Evolutionary conservation across 1,140 invertebrate species (phyloP).

Genomic region (Chionoecetes opilio): DNA sequence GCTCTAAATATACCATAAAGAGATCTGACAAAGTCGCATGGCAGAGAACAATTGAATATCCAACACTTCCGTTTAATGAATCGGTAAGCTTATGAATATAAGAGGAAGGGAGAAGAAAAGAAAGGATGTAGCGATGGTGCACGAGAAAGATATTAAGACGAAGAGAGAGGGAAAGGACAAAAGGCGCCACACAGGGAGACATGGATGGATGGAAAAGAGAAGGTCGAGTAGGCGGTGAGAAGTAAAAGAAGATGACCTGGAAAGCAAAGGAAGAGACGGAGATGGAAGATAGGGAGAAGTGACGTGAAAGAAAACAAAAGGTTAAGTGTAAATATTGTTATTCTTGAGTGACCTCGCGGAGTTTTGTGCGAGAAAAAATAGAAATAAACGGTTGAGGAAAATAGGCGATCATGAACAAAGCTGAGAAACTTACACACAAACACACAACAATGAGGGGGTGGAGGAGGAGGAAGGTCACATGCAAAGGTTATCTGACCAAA

Average conservation of each 20-base stretch:
- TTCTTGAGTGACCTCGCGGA: background rate
- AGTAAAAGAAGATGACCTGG: background rate
- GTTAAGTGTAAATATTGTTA: background rate
- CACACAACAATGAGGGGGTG: background rate
- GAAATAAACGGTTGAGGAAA: background rate
- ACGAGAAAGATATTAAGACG: background rate
- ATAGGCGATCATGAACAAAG: background rate
- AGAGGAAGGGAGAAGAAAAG: too few relatives aligned
- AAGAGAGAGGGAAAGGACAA: background rate
- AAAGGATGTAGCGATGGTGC: too few relatives aligned
- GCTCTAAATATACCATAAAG: too few relatives aligned
- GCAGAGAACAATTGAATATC: too few relatives aligned
- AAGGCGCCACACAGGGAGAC: background rate
- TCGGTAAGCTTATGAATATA: too few relatives aligned
- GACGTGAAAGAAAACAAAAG: background rate
- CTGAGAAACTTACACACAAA: background rate
- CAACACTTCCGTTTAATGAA: too few relatives aligned
- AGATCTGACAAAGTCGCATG: too few relatives aligned
- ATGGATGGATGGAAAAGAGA: background rate
- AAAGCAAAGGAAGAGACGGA: background rate
- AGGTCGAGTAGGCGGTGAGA: background rate
- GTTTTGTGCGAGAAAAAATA: background rate
- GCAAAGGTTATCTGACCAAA: conserved; percentile 29
- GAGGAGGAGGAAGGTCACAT: conserved; percentile 7
- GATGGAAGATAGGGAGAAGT: background rate